Evolutionary conservation across 2,888 invertebrate genomes (phyloP).

Genomic region (Drosophila recens): DNA sequence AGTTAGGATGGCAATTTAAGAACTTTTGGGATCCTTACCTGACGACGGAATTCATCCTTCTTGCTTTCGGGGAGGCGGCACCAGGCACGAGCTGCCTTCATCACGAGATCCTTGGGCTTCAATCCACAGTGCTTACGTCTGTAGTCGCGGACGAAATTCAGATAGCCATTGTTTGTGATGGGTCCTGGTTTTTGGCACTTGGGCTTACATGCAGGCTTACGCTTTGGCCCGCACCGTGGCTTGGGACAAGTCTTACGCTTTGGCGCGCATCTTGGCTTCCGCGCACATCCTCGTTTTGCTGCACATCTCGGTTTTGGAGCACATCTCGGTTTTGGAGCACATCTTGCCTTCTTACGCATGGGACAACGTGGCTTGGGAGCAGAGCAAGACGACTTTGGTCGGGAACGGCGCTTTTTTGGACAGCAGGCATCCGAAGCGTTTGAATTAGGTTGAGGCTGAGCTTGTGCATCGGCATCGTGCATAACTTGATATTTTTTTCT

Average conservation of each 20-base stretch:
- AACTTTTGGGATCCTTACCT: conserved; percentile 22
- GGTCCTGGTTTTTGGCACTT: conserved; percentile 47
- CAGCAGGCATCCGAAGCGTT: neutral
- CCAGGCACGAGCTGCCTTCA: conserved; percentile 59
- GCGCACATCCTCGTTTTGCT: neutral
- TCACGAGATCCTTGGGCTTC: conserved; percentile 42
- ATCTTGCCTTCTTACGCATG: neutral
- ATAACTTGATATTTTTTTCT: neutral
- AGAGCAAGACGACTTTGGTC: neutral
- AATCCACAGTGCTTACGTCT: conserved; percentile 50
- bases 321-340: neutral
- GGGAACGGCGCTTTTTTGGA: neutral
- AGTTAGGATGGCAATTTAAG: neutral
- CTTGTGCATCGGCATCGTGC: neutral
- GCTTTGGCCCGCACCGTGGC: conserved; percentile 3
- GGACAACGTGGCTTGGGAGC: neutral
- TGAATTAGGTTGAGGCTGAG: neutral
- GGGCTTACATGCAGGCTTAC: neutral
- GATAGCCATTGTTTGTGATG: conserved; percentile 50
- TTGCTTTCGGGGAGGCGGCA: conserved; percentile 36
- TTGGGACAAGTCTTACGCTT: neutral
- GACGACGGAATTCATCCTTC: conserved; percentile 41
- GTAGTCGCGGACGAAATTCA: conserved; percentile 56
- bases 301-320: neutral
- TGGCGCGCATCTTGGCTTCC: neutral